Evolutionary conservation across 2,113 vertebrate genomes (phyloP), one percentile per base, ranked within the genome.

Genomic region (Oryzias javanicus): DNA sequence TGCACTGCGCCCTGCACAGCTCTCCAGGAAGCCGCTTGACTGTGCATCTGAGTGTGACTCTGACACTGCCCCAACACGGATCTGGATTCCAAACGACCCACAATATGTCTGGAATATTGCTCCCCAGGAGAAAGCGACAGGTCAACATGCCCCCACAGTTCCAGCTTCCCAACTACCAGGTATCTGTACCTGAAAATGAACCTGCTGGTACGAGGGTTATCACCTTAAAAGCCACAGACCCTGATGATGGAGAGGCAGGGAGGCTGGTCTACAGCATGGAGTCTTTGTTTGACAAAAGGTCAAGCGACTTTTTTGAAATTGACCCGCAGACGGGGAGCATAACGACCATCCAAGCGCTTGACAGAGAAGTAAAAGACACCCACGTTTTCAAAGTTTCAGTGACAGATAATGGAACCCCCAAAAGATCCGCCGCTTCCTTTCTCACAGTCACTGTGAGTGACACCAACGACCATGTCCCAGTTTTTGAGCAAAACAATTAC

Each of bases 301-400:
- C 97, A 42, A 91, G 84, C 0, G 94, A 95, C 78, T 94, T 93
- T 79, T 98, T 99, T 55, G 52, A 81, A n/a, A 94, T 98, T 0
- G 91, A 98, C 64, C 6, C 91, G 0, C 85, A 91, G 81, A 94
- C 93, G 0, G 97, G 97, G 5, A 84, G 89, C 0, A 92, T 99
- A 35, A 91, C 89, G 49, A 98, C 95, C 0, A 47, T 88, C 7
- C 93, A 92, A 75, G 64, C 90, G 0, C 89, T 99, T 14, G 96
- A 99, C 87, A 90, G 97, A 25, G 97, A 98, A 81, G 92, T 95
- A 20, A 95, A 96, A 89, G 94, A 98, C 87, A 97, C 94, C 0
- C 97, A 99, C 1, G 89, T 98, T 16, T 94, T 99, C 45, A 95
- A 95, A 84, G 94, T 98, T 18, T 96, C 89, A 0, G 96, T 93